Conservation (phyloP, 2,113 vertebrate species). For the Melanostigma gelatinosum region DNA sequence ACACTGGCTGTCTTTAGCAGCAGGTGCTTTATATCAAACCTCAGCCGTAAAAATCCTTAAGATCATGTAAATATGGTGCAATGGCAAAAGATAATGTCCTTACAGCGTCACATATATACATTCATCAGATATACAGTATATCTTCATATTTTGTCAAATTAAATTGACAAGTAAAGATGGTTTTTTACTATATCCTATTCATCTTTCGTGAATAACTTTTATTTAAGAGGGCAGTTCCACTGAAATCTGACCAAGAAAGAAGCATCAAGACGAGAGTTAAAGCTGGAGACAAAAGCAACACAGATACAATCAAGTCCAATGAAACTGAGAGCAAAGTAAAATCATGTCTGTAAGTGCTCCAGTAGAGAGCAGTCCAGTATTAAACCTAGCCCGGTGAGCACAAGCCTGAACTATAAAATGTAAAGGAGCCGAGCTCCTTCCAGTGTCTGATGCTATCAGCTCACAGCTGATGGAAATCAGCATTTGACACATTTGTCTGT, state of each 20-base stretch:
- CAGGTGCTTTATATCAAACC: neutral
- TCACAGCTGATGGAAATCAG: constrained; percentile 44
- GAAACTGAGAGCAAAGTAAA: constrained; percentile 12
- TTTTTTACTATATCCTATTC: neutral
- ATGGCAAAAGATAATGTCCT: neutral
- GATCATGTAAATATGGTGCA: neutral
- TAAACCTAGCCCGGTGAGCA: constrained; percentile 36
- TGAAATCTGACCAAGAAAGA: neutral
- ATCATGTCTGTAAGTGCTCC: constrained; percentile 5
- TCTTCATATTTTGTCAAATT: neutral
- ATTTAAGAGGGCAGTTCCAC: neutral
- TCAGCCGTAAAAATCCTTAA: neutral
- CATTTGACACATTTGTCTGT: constrained; percentile 43
- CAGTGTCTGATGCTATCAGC: constrained; percentile 34
- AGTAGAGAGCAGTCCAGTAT: neutral
- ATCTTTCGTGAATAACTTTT: neutral
- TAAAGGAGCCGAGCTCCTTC: constrained; percentile 10
- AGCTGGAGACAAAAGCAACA: constrained; percentile 20
- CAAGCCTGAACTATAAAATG: constrained; percentile 8
- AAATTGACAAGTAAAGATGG: neutral
- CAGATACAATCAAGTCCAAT: constrained; percentile 31
- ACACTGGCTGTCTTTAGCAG: neutral
- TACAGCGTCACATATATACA: neutral
- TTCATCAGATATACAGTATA: neutral
- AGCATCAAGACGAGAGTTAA: neutral